phyloP scores from a whole-genome alignment of 30 jellyfish, hydroid and myxozoan species.

The Aurelia sp. region DNA sequence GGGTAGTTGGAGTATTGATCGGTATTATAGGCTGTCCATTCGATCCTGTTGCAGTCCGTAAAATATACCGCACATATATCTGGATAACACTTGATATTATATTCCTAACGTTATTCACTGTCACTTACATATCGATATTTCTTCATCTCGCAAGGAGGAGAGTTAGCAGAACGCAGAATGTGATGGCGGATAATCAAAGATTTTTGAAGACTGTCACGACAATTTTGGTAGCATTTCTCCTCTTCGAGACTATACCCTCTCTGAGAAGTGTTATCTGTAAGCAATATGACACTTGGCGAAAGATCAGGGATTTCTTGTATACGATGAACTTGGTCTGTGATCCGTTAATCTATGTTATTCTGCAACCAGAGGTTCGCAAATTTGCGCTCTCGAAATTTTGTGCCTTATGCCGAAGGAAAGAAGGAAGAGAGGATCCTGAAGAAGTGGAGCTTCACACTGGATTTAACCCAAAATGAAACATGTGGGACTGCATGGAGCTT shows the following conservation, averaged over 20 bases:
- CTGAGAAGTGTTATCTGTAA: background rate
- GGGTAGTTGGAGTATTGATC: slow-evolving; percentile 7
- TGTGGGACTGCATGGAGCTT: too few relatives aligned
- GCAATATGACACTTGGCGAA: too few relatives aligned
- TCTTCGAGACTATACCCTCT: slow-evolving; percentile 24
- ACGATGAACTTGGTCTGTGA: slow-evolving; percentile 17
- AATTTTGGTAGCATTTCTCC: background rate
- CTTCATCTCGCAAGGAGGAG: slow-evolving; percentile 12
- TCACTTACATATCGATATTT: slow-evolving; percentile 20
- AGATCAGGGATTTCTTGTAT: background rate
- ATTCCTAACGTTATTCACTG: background rate
- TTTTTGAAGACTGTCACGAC: slow-evolving; percentile 26
- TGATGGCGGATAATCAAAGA: background rate
- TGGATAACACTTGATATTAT: slow-evolving; percentile 13
- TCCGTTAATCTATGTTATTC: slow-evolving; percentile 2
- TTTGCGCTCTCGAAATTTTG: background rate
- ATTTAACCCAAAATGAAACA: too few relatives aligned
- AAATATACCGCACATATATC: background rate
- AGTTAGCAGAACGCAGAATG: background rate
- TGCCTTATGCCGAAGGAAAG: background rate
- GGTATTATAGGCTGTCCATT: slow-evolving; percentile 2
- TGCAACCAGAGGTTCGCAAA: slow-evolving; percentile 32
- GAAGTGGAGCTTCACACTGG: too few relatives aligned
- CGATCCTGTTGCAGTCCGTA: slow-evolving; percentile 3
- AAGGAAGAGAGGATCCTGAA: too few relatives aligned